Percentiles rank a stretch among this genome's conserved stretches.
Conservation (phyloP, 2,888 invertebrate genomes). For the Eristalinus aeneus region DNA sequence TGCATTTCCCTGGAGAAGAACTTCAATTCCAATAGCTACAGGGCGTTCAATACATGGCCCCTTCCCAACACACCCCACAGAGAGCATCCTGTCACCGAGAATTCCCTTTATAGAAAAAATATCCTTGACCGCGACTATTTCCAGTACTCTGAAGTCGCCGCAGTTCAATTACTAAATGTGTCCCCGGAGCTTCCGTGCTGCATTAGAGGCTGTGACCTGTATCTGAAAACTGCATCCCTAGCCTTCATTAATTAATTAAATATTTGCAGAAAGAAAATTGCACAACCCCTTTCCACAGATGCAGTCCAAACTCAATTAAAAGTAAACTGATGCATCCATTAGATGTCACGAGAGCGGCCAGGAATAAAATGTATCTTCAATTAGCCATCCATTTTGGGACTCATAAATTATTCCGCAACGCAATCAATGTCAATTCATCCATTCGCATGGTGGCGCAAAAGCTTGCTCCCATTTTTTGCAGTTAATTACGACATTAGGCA, state of each 20-base stretch:
- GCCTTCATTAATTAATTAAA: slow-evolving; percentile 39
- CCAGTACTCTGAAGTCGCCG: background rate
- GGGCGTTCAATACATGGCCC: too few relatives aligned
- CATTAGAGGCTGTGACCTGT: slow-evolving; percentile 19
- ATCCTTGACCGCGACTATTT: slow-evolving; percentile 2
- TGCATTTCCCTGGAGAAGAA: too few relatives aligned
- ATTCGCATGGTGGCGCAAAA: background rate
- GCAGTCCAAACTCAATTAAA: slow-evolving; percentile 20
- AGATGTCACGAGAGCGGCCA: background rate
- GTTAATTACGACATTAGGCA: background rate
- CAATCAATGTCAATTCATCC: slow-evolving; percentile 3
- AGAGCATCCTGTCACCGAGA: background rate
- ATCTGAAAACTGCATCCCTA: slow-evolving; percentile 24
- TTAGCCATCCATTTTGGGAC: background rate
- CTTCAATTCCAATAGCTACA: background rate
- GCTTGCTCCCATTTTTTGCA: background rate
- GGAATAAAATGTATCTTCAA: slow-evolving; percentile 5
- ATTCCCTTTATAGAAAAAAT: background rate
- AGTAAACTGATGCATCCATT: background rate
- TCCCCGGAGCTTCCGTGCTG: slow-evolving; percentile 18
- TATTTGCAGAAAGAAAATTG: slow-evolving; percentile 31
- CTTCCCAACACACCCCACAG: background rate
- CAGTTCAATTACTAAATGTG: slow-evolving; percentile 14
- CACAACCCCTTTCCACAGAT: background rate
- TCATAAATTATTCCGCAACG: slow-evolving; percentile 27